A percentile compares a stretch with the other conserved stretches of the same genome.
phyloP scores from a whole-genome alignment of 1,140 invertebrate species.

The Pseudomyrmex sp. region DNA sequence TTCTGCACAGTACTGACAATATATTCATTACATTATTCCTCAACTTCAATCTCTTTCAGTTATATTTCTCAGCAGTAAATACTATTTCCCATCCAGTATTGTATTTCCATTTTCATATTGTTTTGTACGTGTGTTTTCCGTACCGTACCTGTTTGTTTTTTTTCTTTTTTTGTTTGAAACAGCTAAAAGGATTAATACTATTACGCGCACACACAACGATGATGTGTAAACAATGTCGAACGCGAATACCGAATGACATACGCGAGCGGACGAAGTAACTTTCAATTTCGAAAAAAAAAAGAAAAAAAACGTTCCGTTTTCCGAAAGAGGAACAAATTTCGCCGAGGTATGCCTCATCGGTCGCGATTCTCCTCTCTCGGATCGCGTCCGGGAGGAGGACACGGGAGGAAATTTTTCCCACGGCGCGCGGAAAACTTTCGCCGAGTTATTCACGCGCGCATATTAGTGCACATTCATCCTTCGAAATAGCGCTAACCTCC shows the following conservation, averaged over 20 bases:
- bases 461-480: slow-evolving; percentile 71
- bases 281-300: slow-evolving; percentile 42
- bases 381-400: neutral
- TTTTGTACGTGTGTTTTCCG: neutral
- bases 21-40: too few species aligned
- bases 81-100: neutral
- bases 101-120: neutral
- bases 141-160: neutral
- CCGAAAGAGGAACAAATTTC: slow-evolving; percentile 33
- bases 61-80: too few species aligned
- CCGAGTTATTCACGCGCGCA: slow-evolving; percentile 60
- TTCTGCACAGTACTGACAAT: too few species aligned
- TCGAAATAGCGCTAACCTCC: slow-evolving; percentile 66
- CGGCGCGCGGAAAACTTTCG: slow-evolving; percentile 49
- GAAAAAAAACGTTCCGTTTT: neutral
- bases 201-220: neutral
- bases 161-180: neutral
- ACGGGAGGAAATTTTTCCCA: slow-evolving; percentile 49
- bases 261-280: slow-evolving; percentile 16
- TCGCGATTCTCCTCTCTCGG: slow-evolving; percentile 1
- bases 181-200: slow-evolving; percentile 12
- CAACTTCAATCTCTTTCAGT: too few species aligned
- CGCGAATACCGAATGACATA: neutral
- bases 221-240: neutral
- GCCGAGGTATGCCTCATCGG: slow-evolving; percentile 38